These are phyloP conservation scores for Carcharodon carcharias DNA, from an alignment of 2,797 vertebrate genomes.

Conservation along the genomic window DNA sequence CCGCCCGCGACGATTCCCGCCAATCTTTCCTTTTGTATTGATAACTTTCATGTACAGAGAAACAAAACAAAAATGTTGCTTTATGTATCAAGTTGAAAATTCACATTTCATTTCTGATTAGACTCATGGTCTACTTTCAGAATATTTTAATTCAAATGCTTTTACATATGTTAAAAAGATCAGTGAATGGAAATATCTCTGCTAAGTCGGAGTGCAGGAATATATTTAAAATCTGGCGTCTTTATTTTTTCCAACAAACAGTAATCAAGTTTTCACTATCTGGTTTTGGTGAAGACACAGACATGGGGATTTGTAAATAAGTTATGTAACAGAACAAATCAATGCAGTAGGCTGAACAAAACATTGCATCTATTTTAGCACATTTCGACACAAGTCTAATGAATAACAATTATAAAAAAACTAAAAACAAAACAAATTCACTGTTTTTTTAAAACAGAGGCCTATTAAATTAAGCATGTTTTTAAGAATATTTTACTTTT, in stretches of 20 bases:
- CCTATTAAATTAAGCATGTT: neutral
- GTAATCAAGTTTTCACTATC: neutral
- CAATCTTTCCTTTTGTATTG: neutral
- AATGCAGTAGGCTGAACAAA: neutral
- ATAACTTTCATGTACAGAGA: neutral
- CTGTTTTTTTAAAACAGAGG: neutral
- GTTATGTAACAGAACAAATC: conserved; percentile 29
- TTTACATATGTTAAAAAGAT: neutral
- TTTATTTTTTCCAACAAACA: neutral
- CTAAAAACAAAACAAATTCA: neutral
- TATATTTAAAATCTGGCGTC: neutral
- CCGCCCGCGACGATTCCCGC: too few species aligned
- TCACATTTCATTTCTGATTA: neutral
- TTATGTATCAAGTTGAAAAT: neutral
- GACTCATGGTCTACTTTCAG: neutral
- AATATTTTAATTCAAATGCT: neutral
- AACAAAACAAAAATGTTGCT: neutral
- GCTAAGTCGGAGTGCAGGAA: neutral
- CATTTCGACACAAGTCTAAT: neutral
- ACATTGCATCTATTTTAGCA: neutral
- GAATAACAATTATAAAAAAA: neutral
- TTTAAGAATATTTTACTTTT: neutral
- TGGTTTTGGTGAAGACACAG: neutral
- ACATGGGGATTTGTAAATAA: neutral
- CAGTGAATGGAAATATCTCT: neutral